These are phyloP conservation scores for Crambe crambe DNA, from an alignment of 37 sponge, comb jelly and placozoan genomes.

Conservation along the genomic window DNA sequence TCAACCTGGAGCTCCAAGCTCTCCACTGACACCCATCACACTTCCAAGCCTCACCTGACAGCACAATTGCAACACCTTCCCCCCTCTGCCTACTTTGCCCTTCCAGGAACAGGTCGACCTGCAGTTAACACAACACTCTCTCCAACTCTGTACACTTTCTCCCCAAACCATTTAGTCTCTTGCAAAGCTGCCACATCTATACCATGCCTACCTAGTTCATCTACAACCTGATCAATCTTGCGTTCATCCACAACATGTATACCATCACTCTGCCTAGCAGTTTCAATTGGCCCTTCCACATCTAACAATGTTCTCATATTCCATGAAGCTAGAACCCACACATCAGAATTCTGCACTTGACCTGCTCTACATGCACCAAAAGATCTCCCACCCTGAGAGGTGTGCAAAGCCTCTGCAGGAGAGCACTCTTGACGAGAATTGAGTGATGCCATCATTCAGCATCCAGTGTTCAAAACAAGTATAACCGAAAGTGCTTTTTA, in stretches of 20 bases:
- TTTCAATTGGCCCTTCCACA: too few species aligned
- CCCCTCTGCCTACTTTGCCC: not conserved
- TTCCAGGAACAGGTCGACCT: not conserved
- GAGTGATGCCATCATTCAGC: too few species aligned
- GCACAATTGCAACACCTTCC: not conserved
- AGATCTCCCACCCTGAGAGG: too few species aligned
- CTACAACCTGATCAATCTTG: not conserved
- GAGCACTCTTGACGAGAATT: too few species aligned
- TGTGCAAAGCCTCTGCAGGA: too few species aligned
- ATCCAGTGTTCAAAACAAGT: too few species aligned
- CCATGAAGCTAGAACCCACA: too few species aligned
- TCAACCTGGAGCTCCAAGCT: not conserved
- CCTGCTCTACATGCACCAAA: too few species aligned
- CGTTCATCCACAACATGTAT: not conserved
- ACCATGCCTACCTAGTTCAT: not conserved
- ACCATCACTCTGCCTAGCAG: too few species aligned
- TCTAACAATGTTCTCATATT: not conserved
- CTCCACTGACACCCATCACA: not conserved
- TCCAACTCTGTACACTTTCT: not conserved
- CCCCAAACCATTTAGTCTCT: not conserved
- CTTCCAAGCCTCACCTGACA: not conserved
- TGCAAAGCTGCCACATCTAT: not conserved
- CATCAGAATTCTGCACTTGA: too few species aligned
- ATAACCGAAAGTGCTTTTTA: too few species aligned
- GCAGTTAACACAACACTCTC: not conserved